A percentile compares a stretch with the other conserved stretches of the same genome.
Conservation (phyloP, 2,113 vertebrate species). For the Mionectes macconnelli region DNA sequence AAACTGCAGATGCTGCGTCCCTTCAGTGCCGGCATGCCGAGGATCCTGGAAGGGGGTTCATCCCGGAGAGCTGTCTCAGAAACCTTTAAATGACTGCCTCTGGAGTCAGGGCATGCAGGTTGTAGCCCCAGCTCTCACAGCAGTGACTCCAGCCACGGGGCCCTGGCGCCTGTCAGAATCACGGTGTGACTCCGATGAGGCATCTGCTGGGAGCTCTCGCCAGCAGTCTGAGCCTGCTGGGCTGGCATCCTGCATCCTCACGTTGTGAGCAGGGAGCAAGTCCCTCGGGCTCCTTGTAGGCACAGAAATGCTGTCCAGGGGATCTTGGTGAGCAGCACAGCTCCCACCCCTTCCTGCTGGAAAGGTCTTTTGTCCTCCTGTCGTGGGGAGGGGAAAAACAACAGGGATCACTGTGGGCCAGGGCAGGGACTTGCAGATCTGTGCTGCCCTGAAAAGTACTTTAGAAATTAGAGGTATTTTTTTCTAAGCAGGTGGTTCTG, state of each 20-base stretch:
- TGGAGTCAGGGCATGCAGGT: background rate
- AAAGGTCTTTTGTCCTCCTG: background rate
- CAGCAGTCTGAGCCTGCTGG: background rate
- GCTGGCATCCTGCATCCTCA: background rate
- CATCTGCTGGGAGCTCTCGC: background rate
- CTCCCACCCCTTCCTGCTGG: background rate
- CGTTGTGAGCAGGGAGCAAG: background rate
- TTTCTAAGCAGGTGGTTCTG: background rate
- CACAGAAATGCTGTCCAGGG: background rate
- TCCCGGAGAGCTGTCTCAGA: background rate
- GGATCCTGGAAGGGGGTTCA: background rate
- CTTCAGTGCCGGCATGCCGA: background rate
- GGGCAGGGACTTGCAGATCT: background rate
- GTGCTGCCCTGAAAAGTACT: background rate
- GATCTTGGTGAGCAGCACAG: background rate
- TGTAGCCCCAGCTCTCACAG: background rate
- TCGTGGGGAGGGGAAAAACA: background rate
- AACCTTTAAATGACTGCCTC: background rate
- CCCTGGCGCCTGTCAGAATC: background rate
- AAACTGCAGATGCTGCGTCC: slow-evolving; percentile 2
- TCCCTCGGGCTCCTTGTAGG: background rate
- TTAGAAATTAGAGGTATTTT: background rate
- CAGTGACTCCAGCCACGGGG: background rate
- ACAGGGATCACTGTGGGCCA: background rate
- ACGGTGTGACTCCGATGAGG: background rate